Base-by-base conservation (phyloP, 2,113 vertebrate genomes). In the Neotoma lepida region DNA sequence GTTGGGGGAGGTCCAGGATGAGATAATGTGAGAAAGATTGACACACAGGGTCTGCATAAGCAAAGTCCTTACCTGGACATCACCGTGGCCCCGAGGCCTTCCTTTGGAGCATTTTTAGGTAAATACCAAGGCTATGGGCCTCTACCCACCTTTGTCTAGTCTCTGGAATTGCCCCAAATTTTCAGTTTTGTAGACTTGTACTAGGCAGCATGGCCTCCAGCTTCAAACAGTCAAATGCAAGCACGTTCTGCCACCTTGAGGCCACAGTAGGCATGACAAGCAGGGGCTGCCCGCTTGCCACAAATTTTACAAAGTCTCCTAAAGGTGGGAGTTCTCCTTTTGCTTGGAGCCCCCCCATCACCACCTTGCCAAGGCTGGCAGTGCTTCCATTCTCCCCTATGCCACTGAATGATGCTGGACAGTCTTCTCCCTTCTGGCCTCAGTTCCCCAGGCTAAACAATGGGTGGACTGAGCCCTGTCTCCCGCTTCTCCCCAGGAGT, bases 401-500 rank as follows among this genome's bases (percentile, higher is more conserved):
- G 68, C 66, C 30, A 35, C 76, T 89, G 30, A 41, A 90, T 86
- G 46, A 61, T 49, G 13, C 22, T 89, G 51, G 63, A 68, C 71
- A 86, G 78, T 90, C 73, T 89, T 94, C 68, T 33, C 15, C 24
- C 39, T 81, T 87, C 39, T 46, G 86, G 66, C 86, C 78, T 95
- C 88, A 87, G 94, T 92, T 92, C 93, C 86, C 82, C 64, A 46
- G 17, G 24, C 35, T 94, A 74, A 87, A 90, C 71, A 94, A 49
- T 86, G 54, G 35, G 49, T 80, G 56, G 51, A 56, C 93, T 96
- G 88, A 95, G 54, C 91, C 73, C 63, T 24, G 4, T 95, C 81
- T 94, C 35, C 63, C 71, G 18, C 44, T 71, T 91, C 94, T 97
- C 95, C 97, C 98, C 95, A 99, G 99, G 98, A 99, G 99, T 98